Evolutionary conservation across 2,113 vertebrate genomes (phyloP).

Genomic region (Zosterops lateralis): DNA sequence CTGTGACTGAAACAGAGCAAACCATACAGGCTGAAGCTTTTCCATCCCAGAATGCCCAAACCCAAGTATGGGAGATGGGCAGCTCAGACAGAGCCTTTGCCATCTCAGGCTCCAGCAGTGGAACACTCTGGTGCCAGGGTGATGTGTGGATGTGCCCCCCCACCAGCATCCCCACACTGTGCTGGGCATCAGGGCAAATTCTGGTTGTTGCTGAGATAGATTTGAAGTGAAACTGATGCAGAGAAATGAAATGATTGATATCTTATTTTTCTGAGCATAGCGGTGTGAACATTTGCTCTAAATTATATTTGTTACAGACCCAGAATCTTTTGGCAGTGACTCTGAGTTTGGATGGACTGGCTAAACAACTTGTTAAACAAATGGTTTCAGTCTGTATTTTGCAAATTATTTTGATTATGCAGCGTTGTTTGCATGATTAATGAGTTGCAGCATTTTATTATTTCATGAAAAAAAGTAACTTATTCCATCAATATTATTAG

Average conservation of each 20-base stretch:
- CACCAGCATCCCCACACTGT: background rate
- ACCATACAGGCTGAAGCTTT: background rate
- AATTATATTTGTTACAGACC: conserved; percentile 15
- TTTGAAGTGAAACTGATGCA: background rate
- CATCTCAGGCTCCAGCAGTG: background rate
- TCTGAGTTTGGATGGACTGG: conserved; percentile 5
- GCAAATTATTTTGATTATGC: conserved; percentile 26
- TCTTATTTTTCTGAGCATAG: background rate
- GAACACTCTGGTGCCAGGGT: rapidly evolving
- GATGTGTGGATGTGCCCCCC: background rate
- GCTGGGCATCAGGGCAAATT: background rate
- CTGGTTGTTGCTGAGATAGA: background rate
- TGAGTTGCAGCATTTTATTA: background rate
- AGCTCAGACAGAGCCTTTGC: background rate
- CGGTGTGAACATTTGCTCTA: conserved; percentile 12
- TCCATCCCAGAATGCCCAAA: background rate
- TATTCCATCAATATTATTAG: background rate
- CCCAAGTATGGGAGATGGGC: rapidly evolving
- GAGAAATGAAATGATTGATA: background rate
- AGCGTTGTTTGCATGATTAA: background rate
- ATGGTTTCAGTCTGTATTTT: background rate
- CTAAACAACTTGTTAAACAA: conserved; percentile 5
- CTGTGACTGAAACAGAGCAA: background rate
- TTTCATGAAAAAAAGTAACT: background rate
- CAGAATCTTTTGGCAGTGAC: conserved; percentile 7